Evolutionary conservation across 2,888 invertebrate genomes (phyloP).

Genomic region (Tipula vernalis): DNA sequence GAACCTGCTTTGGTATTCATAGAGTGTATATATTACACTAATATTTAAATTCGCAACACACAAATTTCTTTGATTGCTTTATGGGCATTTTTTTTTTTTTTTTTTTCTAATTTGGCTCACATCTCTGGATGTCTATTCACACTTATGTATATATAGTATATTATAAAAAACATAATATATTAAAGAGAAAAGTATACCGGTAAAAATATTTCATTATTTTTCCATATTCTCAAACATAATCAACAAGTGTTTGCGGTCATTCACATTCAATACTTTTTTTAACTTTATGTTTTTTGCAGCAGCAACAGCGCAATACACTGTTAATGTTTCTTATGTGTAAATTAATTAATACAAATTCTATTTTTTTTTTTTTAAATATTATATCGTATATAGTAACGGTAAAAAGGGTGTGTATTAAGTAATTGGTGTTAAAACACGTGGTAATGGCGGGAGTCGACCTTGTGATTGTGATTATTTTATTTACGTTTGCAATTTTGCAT

Average conservation of each 20-base stretch:
- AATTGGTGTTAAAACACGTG: neutral
- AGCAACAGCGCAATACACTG: neutral
- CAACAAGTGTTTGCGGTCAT: constrained; percentile 4
- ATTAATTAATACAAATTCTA: neutral
- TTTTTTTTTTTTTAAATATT: neutral
- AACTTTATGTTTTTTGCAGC: neutral
- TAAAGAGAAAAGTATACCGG: neutral
- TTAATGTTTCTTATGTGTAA: neutral
- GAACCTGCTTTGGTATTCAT: neutral
- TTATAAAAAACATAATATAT: neutral
- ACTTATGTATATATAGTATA: neutral
- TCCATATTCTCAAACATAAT: neutral
- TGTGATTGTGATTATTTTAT: neutral
- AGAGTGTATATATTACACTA: neutral
- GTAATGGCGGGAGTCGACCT: neutral
- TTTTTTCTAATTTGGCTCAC: neutral
- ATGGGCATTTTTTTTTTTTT: neutral
- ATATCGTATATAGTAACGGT: neutral
- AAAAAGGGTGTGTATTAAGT: neutral
- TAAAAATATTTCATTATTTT: neutral
- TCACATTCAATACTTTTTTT: neutral
- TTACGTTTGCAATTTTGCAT: neutral
- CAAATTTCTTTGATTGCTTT: neutral
- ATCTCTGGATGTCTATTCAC: neutral
- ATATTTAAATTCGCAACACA: neutral